Conservation (phyloP, 2,797 vertebrate genomes). For the Betta splendens region DNA sequence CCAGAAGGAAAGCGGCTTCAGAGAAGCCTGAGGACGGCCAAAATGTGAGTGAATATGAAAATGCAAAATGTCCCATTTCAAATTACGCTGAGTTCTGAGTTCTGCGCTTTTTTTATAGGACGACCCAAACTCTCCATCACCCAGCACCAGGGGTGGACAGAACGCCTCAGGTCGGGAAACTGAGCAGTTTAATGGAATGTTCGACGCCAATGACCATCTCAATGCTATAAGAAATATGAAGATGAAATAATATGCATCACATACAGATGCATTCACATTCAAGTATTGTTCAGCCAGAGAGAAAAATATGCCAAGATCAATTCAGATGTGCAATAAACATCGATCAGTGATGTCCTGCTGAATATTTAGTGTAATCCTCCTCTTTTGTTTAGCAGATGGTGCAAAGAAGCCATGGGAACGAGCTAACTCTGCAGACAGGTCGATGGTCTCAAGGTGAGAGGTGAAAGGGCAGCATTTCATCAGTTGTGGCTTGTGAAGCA, state of each 20-base stretch:
- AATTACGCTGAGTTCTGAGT: background rate
- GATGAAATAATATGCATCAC: background rate
- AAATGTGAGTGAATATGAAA: conserved; percentile 83
- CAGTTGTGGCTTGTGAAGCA: background rate
- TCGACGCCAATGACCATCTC: no score
- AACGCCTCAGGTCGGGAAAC: conserved; percentile 86
- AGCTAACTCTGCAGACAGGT: conserved; percentile 95
- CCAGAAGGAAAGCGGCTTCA: conserved; percentile 96
- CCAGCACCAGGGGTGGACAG: conserved; percentile 84
- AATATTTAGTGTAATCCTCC: background rate
- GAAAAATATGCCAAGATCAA: no score
- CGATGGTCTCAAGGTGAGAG: conserved; percentile 92
- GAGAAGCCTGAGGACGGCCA: conserved; percentile 94
- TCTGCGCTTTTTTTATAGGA: conserved; percentile 81
- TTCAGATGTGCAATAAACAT: background rate
- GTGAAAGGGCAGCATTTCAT: background rate
- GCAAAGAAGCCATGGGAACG: conserved; percentile 97
- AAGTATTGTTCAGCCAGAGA: no score
- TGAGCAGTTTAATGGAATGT: background rate
- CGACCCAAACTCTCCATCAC: conserved; percentile 89
- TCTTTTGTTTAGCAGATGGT: conserved; percentile 80
- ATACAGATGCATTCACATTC: background rate
- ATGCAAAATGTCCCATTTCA: background rate
- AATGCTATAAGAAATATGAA: no score
- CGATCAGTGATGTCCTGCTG: conserved; percentile 1